A percentile compares a stretch with the other conserved stretches of the same genome.
Evolutionary conservation across 1,140 invertebrate species (phyloP).

Genomic region (Aphelenchoides besseyi): DNA sequence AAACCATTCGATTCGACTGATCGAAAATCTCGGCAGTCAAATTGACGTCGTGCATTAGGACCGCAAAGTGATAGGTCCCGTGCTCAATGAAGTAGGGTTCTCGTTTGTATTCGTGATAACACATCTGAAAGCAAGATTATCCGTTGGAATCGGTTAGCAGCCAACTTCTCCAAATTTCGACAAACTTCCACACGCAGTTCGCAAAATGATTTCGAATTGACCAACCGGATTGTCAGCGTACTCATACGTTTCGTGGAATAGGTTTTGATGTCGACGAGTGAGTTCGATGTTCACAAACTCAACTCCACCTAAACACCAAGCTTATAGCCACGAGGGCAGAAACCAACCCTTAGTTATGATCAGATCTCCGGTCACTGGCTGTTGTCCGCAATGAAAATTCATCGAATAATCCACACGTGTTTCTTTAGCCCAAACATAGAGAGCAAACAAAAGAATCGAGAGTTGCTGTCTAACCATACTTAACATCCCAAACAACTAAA

Average conservation of each 20-base stretch:
- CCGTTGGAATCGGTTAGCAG: neutral
- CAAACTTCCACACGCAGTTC: neutral
- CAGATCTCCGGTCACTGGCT: conserved; percentile 3
- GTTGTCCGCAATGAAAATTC: neutral
- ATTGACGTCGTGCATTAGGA: neutral
- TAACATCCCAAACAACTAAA: too few species aligned
- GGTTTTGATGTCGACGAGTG: neutral
- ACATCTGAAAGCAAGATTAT: neutral
- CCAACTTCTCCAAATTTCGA: neutral
- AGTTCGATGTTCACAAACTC: neutral
- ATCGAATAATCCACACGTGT: neutral
- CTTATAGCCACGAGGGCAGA: neutral
- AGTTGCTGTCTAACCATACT: too few species aligned
- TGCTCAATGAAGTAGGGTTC: neutral
- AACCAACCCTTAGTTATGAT: neutral
- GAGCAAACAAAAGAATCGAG: neutral
- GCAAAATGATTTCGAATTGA: neutral
- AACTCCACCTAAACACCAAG: neutral
- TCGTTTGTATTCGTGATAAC: neutral
- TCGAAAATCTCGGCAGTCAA: neutral
- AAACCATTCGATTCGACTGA: neutral
- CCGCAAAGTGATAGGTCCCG: neutral
- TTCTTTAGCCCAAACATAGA: neutral
- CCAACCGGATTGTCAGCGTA: neutral
- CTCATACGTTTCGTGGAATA: neutral